phyloP scores from a whole-genome alignment of 2,113 vertebrate genomes.

The Gracilinanus agilis region DNA sequence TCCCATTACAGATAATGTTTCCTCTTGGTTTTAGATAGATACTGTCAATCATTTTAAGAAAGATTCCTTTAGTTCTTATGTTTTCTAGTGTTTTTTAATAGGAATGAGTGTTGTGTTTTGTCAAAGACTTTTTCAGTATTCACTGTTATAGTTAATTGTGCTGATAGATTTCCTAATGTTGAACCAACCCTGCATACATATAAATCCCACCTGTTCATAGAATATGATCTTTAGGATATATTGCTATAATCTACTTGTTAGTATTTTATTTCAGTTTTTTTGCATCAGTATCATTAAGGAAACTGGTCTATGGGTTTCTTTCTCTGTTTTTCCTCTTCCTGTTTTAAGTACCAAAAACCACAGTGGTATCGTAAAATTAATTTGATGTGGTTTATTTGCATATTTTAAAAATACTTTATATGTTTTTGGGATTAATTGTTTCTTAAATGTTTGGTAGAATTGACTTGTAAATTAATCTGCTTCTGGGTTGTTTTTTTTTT shows the following conservation, averaged over 20 bases:
- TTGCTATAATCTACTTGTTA: not conserved
- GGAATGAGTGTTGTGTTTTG: not conserved
- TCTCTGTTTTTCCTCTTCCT: not conserved
- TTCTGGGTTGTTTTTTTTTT: not conserved
- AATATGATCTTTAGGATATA: not conserved
- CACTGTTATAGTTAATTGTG: not conserved
- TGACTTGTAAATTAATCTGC: not conserved
- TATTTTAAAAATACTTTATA: not conserved
- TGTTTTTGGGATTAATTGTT: not conserved
- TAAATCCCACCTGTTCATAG: not conserved
- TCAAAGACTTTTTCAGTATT: not conserved
- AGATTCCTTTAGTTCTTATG: not conserved
- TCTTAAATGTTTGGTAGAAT: not conserved
- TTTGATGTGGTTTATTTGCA: not conserved
- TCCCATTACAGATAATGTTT: not conserved
- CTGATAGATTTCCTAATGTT: no score
- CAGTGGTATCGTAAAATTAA: not conserved
- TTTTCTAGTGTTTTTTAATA: not conserved
- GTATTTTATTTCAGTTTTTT: no score
- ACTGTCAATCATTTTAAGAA: not conserved
- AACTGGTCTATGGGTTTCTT: not conserved
- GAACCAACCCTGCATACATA: no score
- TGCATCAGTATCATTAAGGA: not conserved
- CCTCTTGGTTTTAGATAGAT: not conserved
- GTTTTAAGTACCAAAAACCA: not conserved